A percentile compares a stretch with the other conserved stretches of the same genome.
phyloP scores from a whole-genome alignment of 2,113 vertebrate species.

The Lagopus leucura region DNA sequence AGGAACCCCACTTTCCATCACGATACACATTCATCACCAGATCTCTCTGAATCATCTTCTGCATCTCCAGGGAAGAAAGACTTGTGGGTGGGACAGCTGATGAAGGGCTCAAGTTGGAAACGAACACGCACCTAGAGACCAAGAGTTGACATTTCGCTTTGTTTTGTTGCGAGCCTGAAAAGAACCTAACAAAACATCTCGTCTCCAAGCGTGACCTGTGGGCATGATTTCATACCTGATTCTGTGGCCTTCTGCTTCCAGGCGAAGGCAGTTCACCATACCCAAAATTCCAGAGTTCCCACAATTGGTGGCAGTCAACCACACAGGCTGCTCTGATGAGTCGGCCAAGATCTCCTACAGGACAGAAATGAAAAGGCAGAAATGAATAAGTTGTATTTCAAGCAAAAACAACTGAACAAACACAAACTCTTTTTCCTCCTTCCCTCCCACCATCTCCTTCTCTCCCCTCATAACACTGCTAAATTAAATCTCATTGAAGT shows the following conservation, averaged over 20 bases:
- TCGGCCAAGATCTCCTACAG: constrained; percentile 76
- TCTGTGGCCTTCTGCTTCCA: constrained; percentile 88
- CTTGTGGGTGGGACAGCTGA: constrained; percentile 72
- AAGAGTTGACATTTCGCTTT: background rate
- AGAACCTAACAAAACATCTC: background rate
- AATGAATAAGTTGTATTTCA: background rate
- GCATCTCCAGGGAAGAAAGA: constrained; percentile 76
- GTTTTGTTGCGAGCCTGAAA: background rate
- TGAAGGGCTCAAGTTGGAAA: constrained; percentile 83
- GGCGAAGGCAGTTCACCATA: constrained; percentile 94
- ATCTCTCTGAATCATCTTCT: constrained; percentile 78
- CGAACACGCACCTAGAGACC: constrained; percentile 85
- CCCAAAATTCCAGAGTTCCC: constrained; percentile 89
- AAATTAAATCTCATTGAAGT: background rate
- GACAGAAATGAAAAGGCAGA: background rate
- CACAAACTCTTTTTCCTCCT: background rate
- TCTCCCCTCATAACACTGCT: background rate
- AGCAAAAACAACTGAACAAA: background rate
- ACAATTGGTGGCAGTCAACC: constrained; percentile 83
- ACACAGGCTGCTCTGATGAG: constrained; percentile 80
- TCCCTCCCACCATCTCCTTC: background rate
- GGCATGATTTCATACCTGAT: constrained; percentile 80
- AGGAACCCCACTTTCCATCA: constrained; percentile 91
- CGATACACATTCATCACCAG: constrained; percentile 92
- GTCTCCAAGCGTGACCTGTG: background rate